Evolutionary conservation across 2,113 vertebrate genomes (phyloP).

Genomic region (Strix aluco): DNA sequence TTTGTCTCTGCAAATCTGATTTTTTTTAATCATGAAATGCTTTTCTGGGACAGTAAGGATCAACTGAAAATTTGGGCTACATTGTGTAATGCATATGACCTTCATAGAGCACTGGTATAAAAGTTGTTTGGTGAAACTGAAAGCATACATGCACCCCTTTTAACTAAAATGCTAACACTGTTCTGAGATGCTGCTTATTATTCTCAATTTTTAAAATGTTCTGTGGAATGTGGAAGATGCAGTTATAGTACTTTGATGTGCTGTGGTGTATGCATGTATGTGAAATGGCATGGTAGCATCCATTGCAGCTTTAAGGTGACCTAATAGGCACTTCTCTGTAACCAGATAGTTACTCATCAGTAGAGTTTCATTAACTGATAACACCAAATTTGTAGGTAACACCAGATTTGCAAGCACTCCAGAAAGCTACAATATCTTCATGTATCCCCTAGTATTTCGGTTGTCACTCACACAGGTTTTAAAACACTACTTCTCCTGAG

Average conservation of each 20-base stretch:
- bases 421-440: not conserved
- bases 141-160: not conserved
- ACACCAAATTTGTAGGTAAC: not conserved
- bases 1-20: not conserved
- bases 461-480: not conserved
- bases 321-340: not conserved
- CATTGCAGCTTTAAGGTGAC: not conserved
- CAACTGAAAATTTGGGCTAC: not conserved
- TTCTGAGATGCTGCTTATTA: not conserved
- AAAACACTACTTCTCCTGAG: not conserved
- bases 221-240: not conserved
- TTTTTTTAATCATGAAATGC: not conserved
- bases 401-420: not conserved
- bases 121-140: not conserved
- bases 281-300: not conserved
- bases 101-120: not conserved
- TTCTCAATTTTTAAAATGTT: not conserved
- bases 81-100: not conserved
- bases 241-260: not conserved
- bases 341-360: not conserved
- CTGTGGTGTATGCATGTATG: not conserved
- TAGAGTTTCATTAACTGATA: not conserved
- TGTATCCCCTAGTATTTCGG: not conserved
- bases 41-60: not conserved
- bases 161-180: not conserved